Evolutionary conservation across 2,113 vertebrate species (phyloP).

Genomic region (Alouatta palliata): DNA sequence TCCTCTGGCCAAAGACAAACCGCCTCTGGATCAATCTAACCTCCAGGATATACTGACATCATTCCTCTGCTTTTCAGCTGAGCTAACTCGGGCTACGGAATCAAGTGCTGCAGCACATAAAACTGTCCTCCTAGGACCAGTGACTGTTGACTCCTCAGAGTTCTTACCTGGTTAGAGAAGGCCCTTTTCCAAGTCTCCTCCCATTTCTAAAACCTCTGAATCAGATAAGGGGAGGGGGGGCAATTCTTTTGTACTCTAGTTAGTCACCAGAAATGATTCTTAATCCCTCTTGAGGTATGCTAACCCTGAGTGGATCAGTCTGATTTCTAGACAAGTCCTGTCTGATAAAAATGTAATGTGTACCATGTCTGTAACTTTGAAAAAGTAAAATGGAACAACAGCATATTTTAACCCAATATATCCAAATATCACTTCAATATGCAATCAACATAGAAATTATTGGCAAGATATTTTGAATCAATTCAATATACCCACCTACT

Average conservation of each 20-base stretch:
- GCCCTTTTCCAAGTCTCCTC: not conserved
- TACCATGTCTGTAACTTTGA: not conserved
- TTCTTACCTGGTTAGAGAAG: not conserved
- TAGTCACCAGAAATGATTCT: not conserved
- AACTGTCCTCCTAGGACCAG: not conserved
- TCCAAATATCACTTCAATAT: not conserved
- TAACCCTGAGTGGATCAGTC: not conserved
- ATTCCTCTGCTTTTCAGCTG: not conserved
- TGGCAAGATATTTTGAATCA: not conserved
- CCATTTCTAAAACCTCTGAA: not conserved
- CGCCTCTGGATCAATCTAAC: not conserved
- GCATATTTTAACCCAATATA: not conserved
- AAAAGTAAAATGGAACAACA: slow-evolving; percentile 6
- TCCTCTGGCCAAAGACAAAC: slow-evolving; percentile 22
- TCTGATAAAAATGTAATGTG: not conserved
- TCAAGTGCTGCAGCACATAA: not conserved
- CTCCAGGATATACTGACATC: not conserved
- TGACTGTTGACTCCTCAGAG: not conserved
- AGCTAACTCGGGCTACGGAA: rapidly evolving
- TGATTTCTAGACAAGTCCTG: not conserved
- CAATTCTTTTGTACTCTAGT: not conserved
- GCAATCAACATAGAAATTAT: not conserved
- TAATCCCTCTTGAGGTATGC: not conserved
- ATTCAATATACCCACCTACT: not conserved
- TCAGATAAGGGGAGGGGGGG: not conserved